Conservation (phyloP, 2,888 invertebrate species). For the Andrena minutula region DNA sequence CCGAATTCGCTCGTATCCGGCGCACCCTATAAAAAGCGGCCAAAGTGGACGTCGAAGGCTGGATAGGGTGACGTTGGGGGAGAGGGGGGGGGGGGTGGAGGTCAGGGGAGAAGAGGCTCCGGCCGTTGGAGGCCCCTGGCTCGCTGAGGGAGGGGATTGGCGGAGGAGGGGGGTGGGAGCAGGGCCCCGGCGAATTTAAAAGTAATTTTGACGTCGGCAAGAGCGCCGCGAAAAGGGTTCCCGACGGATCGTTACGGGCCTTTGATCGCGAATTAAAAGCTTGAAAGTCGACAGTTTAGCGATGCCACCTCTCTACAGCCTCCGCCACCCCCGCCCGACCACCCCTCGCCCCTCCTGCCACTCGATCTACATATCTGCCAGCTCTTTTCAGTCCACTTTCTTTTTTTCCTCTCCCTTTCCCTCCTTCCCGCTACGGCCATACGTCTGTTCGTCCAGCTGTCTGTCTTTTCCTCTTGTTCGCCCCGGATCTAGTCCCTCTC, state of each 20-base stretch:
- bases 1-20: conserved; percentile 65
- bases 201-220: conserved; percentile 77
- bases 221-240: conserved; percentile 71
- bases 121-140: not conserved
- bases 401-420: conserved; percentile 30
- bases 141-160: not conserved
- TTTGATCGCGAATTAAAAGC: conserved; percentile 84
- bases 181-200: conserved; percentile 69
- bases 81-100: conserved; percentile 17
- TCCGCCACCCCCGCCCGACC: conserved; percentile 27
- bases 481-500: conserved; percentile 17
- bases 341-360: conserved; percentile 20
- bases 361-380: conserved; percentile 53
- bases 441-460: conserved; percentile 32
- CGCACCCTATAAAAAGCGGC: conserved; percentile 60
- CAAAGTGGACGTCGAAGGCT: conserved; percentile 60
- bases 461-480: conserved; percentile 41
- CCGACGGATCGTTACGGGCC: conserved; percentile 76
- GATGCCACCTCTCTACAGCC: conserved; percentile 74
- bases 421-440: conserved; percentile 10
- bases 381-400: conserved; percentile 20
- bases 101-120: not conserved
- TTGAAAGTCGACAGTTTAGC: conserved; percentile 80
- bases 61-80: conserved; percentile 33
- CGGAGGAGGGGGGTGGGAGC: not conserved